Percentiles rank a stretch among this genome's conserved stretches.
phyloP scores from a whole-genome alignment of 92 coral and sea anemone genomes.

The Epizoanthus stellaris region DNA sequence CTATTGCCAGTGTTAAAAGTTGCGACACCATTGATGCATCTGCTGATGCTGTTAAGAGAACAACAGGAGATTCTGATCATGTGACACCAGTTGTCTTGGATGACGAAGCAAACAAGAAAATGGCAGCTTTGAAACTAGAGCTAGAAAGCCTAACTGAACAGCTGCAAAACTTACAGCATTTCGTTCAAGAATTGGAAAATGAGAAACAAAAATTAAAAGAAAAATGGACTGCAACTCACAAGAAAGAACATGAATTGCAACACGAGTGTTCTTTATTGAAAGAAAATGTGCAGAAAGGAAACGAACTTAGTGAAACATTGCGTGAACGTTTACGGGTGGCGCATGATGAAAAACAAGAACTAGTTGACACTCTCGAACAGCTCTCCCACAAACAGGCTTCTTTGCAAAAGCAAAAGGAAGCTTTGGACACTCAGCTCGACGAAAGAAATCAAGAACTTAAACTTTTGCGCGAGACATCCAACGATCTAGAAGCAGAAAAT shows the following conservation, averaged over 20 bases:
- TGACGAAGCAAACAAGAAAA: neutral
- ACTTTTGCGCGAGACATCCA: neutral
- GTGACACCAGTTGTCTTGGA: neutral
- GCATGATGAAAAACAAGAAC: constrained; percentile 85
- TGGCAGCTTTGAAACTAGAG: constrained; percentile 8
- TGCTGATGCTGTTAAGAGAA: neutral
- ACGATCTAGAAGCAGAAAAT: constrained; percentile 34
- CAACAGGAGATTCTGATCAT: neutral
- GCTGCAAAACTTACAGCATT: constrained; percentile 55
- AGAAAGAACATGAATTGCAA: constrained; percentile 72
- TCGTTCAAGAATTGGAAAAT: constrained; percentile 68
- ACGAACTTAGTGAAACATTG: constrained; percentile 74
- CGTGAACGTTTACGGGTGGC: constrained; percentile 86
- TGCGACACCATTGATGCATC: constrained; percentile 43
- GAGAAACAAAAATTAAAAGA: constrained; percentile 74
- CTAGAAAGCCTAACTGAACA: constrained; percentile 43
- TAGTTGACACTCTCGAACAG: constrained; percentile 80
- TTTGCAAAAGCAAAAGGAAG: constrained; percentile 40
- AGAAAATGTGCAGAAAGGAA: constrained; percentile 73
- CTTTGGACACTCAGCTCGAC: constrained; percentile 2
- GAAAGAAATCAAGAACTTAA: constrained; percentile 18
- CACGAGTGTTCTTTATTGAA: constrained; percentile 68
- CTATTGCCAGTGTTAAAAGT: constrained; percentile 6
- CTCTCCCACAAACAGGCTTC: constrained; percentile 72
- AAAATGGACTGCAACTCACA: constrained; percentile 72